These are phyloP conservation scores for Catajapyx aquilonaris DNA, from an alignment of 1,140 invertebrate genomes.

Conservation along the genomic window DNA sequence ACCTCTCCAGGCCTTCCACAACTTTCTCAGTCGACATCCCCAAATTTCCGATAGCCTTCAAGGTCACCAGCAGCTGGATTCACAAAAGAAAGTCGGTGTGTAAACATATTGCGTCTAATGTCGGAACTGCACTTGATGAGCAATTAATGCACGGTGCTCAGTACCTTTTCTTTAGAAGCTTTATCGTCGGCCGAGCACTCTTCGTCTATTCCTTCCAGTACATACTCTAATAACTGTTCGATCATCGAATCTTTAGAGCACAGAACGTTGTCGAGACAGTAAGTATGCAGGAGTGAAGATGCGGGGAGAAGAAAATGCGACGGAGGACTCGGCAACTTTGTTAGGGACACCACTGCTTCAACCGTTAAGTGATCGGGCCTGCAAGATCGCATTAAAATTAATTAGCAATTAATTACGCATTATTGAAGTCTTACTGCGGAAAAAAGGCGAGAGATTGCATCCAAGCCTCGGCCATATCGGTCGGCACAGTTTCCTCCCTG, in stretches of 20 bases:
- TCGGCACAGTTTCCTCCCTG: slow-evolving; percentile 28
- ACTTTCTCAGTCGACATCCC: slow-evolving; percentile 41
- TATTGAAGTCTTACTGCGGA: slow-evolving; percentile 24
- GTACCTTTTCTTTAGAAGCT: not conserved
- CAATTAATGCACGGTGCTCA: no score
- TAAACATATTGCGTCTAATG: no score
- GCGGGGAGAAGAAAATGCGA: not conserved
- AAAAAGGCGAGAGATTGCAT: slow-evolving; percentile 57
- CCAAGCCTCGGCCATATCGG: slow-evolving; percentile 46
- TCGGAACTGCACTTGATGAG: no score
- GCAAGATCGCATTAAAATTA: not conserved
- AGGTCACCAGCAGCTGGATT: slow-evolving; percentile 41
- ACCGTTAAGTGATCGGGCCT: not conserved
- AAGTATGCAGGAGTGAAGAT: not conserved
- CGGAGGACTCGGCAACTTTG: not conserved
- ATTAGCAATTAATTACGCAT: not conserved
- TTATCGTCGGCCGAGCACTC: not conserved
- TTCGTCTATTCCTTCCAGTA: not conserved
- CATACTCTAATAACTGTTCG: not conserved
- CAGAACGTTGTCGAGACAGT: not conserved
- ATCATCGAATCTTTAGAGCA: not conserved
- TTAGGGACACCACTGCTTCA: not conserved
- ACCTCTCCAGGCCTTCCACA: slow-evolving; percentile 28
- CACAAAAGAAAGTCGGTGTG: no score
- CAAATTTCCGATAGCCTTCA: slow-evolving; percentile 76